Evolutionary conservation across 2,797 vertebrate genomes (phyloP).

Genomic region (Microchirus variegatus): DNA sequence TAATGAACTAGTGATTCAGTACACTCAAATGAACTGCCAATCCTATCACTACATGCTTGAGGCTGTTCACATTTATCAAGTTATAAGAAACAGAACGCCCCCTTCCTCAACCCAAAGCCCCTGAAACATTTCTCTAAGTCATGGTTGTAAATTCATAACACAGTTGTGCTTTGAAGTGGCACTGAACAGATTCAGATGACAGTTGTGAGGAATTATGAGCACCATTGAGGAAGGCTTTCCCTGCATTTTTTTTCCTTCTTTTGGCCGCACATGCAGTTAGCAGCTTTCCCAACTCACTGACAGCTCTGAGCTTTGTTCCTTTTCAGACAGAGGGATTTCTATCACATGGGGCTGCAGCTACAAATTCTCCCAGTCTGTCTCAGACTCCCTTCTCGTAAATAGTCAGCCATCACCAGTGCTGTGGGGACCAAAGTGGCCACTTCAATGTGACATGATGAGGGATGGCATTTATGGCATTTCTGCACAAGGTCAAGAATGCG

Average conservation of each 20-base stretch:
- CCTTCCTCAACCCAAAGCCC: slow-evolving; percentile 39
- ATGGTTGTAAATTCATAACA: slow-evolving; percentile 66
- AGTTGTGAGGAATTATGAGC: slow-evolving; percentile 53
- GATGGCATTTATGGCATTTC: slow-evolving; percentile 62
- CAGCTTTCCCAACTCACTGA: slow-evolving; percentile 39
- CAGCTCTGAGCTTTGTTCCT: slow-evolving; percentile 48
- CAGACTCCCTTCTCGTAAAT: slow-evolving; percentile 29
- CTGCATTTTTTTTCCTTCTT: slow-evolving; percentile 44
- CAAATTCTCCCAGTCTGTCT: slow-evolving; percentile 33
- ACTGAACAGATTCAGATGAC: slow-evolving; percentile 40
- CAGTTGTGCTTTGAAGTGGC: slow-evolving; percentile 74
- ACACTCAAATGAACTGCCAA: no score
- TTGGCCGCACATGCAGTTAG: slow-evolving; percentile 31
- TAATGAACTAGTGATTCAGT: no score
- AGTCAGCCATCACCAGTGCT: slow-evolving; percentile 32
- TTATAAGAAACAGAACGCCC: slow-evolving; percentile 49
- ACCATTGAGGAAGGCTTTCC: slow-evolving; percentile 37
- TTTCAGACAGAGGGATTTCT: slow-evolving; percentile 43
- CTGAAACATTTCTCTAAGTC: slow-evolving; percentile 64
- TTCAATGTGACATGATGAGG: slow-evolving; percentile 61
- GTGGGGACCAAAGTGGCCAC: slow-evolving; percentile 33
- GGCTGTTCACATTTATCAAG: no score
- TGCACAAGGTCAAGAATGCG: slow-evolving; percentile 56
- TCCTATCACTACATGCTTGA: no score
- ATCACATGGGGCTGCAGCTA: slow-evolving; percentile 18